phyloP scores from a whole-genome alignment of 2,888 invertebrate genomes.

The Sarcophaga subvicina region DNA sequence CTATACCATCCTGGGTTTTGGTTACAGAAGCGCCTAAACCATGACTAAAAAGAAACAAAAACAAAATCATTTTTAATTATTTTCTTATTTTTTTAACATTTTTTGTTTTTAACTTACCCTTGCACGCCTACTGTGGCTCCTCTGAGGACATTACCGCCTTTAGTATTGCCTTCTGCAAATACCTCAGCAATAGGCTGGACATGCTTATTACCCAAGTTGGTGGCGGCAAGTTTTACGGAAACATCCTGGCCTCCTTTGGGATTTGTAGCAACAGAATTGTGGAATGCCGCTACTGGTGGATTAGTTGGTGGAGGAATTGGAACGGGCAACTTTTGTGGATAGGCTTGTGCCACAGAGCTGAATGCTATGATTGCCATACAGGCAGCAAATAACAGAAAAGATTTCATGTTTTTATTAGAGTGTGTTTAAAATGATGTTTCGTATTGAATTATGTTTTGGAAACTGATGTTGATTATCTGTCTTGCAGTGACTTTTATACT shows the following conservation, averaged over 20 bases:
- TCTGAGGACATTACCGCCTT: background rate
- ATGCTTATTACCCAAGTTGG: conserved; percentile 7
- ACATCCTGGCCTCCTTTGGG: conserved; percentile 23
- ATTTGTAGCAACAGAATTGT: background rate
- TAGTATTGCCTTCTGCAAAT: conserved; percentile 24
- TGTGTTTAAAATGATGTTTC: background rate
- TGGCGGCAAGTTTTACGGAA: conserved; percentile 4
- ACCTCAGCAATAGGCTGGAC: background rate
- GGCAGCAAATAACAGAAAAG: conserved; percentile 6
- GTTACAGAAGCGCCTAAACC: background rate
- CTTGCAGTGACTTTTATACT: too few species aligned
- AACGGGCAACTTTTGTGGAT: conserved; percentile 60
- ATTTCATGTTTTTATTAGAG: conserved; percentile 16
- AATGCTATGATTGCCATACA: background rate
- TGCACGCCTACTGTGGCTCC: background rate
- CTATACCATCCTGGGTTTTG: background rate
- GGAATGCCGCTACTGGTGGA: conserved; percentile 63
- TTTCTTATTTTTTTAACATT: background rate
- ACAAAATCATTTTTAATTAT: background rate
- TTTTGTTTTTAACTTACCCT: background rate
- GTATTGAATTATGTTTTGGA: too few species aligned
- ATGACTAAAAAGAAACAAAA: background rate
- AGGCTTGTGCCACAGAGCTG: background rate
- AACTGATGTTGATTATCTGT: too few species aligned
- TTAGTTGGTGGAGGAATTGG: conserved; percentile 65